Evolutionary conservation across 2,113 vertebrate species (phyloP), one percentile per base, ranked within the genome.

Genomic region (Cyanoderma ruficeps): DNA sequence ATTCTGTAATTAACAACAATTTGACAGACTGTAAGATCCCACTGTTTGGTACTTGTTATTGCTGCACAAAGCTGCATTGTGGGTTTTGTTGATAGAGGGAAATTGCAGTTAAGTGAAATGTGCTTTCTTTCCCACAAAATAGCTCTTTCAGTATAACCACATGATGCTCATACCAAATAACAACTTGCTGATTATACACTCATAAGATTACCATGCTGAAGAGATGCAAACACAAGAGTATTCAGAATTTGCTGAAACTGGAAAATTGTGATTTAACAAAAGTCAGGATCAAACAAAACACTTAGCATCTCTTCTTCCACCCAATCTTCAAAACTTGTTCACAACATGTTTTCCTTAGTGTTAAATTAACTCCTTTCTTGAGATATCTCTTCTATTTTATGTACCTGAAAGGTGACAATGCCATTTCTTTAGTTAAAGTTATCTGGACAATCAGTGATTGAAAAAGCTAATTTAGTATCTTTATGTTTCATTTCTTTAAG

Each of bases 1-100:
- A 83, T 95, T 93, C 91, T 86, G 81, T 94, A 96, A 91, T 96
- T 96, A 96, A 96, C 87, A 95, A 72, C 84, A 94, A 49, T 94
- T 87, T 96, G 91, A 94, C 94, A 95, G 87, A 79, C 84, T 95
- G 81, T 96, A 95, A 94, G 89, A 93, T 95, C 79, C 46, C 59
- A 90, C 84, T 93, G 82, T 96, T 96, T 93, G 60, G 42, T 89
- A 64, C 70, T 87, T 92, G 64, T 87, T 94, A 72, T 85, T 93
- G 74, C 84, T 80, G n/a, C 89, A 95, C 84, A 87, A 94, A 93
- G 67, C 81, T 85, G 81, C 85, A 96, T 94, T 93, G 75, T 76
- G 71, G 30, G 75, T 67, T 95, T 94, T 95, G 85, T 93, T 94
- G 87, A 86, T 42, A 94, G 64, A 77, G 17, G 17, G 44, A 93